A percentile compares a stretch with the other conserved stretches of the same genome.
Conservation (phyloP, 2,113 vertebrate genomes). For the Bos indicus region DNA sequence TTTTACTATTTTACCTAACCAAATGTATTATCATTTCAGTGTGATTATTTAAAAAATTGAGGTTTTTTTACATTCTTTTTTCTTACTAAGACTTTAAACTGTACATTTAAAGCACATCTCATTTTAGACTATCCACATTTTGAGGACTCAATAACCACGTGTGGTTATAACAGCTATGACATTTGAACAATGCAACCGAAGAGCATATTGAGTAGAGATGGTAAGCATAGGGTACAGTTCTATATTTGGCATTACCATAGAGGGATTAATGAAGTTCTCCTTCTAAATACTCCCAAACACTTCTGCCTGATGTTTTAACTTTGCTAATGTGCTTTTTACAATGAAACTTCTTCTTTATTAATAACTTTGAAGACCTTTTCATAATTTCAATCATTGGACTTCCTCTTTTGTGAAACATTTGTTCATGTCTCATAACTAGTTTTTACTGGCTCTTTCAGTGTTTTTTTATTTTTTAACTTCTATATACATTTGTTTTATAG, state of each 20-base stretch:
- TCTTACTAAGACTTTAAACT: neutral
- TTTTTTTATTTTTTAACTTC: neutral
- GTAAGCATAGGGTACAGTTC: neutral
- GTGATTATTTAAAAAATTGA: neutral
- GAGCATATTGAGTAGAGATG: neutral
- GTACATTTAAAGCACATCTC: neutral
- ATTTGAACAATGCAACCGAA: neutral
- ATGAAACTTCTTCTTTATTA: neutral
- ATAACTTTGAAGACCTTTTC: neutral
- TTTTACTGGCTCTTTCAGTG: neutral
- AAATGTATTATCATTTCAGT: neutral
- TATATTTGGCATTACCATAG: neutral
- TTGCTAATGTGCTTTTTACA: neutral
- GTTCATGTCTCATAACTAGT: neutral
- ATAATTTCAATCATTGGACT: neutral
- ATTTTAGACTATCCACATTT: neutral
- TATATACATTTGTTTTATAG: neutral
- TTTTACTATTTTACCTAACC: neutral
- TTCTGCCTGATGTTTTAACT: neutral
- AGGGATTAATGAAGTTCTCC: neutral
- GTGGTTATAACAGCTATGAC: neutral
- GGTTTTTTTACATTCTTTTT: neutral
- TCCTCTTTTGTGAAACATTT: neutral
- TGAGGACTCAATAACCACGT: neutral
- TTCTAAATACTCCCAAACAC: neutral